Evolutionary conservation across 1,140 invertebrate genomes (phyloP).

Genomic region (Acromyrmex charruanus): DNA sequence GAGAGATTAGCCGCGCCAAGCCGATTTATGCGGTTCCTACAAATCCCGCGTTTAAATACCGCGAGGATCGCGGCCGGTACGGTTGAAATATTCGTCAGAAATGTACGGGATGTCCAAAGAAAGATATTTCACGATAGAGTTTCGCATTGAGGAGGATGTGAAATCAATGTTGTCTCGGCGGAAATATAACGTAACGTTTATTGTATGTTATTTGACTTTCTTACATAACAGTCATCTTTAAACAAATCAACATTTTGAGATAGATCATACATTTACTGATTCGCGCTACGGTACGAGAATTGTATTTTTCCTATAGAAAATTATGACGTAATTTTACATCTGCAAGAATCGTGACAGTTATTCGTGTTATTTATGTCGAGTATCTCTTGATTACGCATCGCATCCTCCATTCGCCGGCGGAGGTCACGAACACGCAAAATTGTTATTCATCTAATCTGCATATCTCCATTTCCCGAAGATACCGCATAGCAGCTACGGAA

Average conservation of each 20-base stretch:
- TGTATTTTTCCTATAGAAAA: not conserved
- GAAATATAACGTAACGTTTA: not conserved
- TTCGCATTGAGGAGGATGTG: not conserved
- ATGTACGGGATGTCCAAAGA: not conserved
- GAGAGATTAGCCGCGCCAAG: constrained; percentile 54
- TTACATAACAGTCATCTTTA: not conserved
- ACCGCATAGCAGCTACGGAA: constrained; percentile 12
- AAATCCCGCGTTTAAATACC: constrained; percentile 57
- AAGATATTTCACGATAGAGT: constrained; percentile 17
- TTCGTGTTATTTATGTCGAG: constrained; percentile 17
- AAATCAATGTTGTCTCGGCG: not conserved
- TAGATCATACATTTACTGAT: not conserved
- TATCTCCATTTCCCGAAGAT: constrained; percentile 59
- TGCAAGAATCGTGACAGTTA: not conserved
- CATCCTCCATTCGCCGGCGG: not conserved
- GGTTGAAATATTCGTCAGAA: constrained; percentile 39
- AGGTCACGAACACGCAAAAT: constrained; percentile 63
- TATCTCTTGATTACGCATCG: constrained; percentile 28
- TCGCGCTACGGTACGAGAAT: not conserved
- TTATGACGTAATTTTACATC: not conserved
- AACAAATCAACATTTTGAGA: not conserved
- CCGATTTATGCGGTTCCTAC: constrained; percentile 47
- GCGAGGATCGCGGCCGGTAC: constrained; percentile 10
- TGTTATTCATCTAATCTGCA: constrained; percentile 66
- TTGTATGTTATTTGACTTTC: not conserved